Base-by-base conservation (phyloP, 2,888 invertebrate species). In the Pinctada fucata region DNA sequence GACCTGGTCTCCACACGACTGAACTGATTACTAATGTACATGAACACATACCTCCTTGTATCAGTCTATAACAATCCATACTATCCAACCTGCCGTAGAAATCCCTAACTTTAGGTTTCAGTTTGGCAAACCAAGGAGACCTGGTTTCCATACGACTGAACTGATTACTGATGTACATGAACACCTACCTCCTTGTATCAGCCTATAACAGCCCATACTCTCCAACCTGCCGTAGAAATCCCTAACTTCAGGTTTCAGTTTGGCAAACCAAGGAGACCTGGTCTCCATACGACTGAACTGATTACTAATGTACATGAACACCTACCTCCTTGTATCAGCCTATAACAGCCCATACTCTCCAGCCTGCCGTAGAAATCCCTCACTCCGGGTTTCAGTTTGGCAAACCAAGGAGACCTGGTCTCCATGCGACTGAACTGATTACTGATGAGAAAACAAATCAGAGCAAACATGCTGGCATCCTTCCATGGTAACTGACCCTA, bases 151-250 rank as follows among this genome's bases (percentile, higher is more conserved):
- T 76, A 2, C 88, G 82, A 45, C 86, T 84, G 45, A 86, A 85
- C 3, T 85, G 80, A 70, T 87, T 88, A 70, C 91, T 89, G n/a
- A n/a, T n/a, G n/a, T n/a, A n/a, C n/a, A n/a, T n/a, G n/a, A n/a
- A 13, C 6, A 48, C 52, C 58, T 70, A n/a, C n/a, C n/a, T 69
- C 92, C 91, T 86, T 93, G 93, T 82, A 92, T 92, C 45, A 90
- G 86, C 67, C 93, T 87, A n/a, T 91, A 92, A 76, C 90, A 90
- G 2, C 92, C 92, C 78, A 91, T 88, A 71, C 91, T 87, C 48
- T 90, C 85, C 95, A 96, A 96, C 8, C 92, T 84, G 5, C 91
- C 89, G 51, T 93, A 91, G 76, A 92, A 88, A 72, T 91, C 91
- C 78, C 91, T 92, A 95, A 93, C 67, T 93, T 93, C 3, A 95